Evolutionary conservation across 2,113 vertebrate species (phyloP), one percentile per base, ranked within the genome.

Genomic region (Chroicocephalus ridibundus): DNA sequence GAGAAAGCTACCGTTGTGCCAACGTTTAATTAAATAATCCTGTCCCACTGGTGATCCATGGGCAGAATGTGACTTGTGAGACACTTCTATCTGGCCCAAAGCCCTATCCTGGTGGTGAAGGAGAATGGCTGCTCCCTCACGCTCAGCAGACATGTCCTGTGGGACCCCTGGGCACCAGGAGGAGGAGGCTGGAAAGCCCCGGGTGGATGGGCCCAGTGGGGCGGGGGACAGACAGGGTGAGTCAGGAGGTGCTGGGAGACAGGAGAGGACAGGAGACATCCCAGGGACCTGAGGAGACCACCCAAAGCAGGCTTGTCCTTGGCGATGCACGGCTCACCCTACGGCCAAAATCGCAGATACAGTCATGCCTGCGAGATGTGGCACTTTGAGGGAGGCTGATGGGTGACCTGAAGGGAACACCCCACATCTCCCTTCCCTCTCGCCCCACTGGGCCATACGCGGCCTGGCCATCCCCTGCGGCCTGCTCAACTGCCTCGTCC

Each of bases 391-490:
- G 12, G 6, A 3, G 13, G 4, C 13, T 3, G 11, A 3, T 24
- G 18, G 8, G 5, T 5, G 15, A 11, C 25, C n/a, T 7, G 20
- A 58, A 7, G 5, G 2, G 5, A 1, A 3, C 9, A 11, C 5
- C 27, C 10, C 25, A 1, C 22, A 16, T 1, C 15, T 17, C 36
- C 44, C 15, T 13, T 8, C 15, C 13, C 17, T 15, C 40, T 31
- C 32, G 4, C 15, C 13, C 1, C 4, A 7, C 22, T 4, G 3
- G 6, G 27, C 55, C 44, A 2, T 0, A 1, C 4, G 8, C 2
- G 5, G 31, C 38, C 3, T 15, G 4, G 54, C 8, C 3, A 1
- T 18, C 3, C 4, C 4, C 13, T 10, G 80, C 0, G 6, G 46
- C 11, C 58, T 14, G 12, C 4, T 15, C 21, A 5, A 6, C 49